Evolutionary conservation across 2,888 invertebrate genomes (phyloP), one percentile per base, ranked within the genome.

Genomic region (Spodoptera picta): DNA sequence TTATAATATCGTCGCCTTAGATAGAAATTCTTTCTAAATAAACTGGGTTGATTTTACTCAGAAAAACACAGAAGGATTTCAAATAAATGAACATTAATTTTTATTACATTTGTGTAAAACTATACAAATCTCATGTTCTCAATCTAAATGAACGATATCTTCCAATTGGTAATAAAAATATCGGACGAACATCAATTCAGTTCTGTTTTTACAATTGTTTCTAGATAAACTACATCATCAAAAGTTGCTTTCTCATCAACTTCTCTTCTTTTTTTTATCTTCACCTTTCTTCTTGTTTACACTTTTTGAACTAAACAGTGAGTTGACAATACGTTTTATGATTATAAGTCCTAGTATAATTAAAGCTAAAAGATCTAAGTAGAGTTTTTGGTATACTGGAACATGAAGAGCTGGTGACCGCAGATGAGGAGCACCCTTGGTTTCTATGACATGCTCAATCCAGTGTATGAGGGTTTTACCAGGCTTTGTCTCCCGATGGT

Each of bases 391-490:
- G 69, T 90, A 90, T 56, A 83, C 73, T 9, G 87, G 81, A 0
- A 87, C 55, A 49, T 74, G 49, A 2, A 87, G 69, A 0, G 87
- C 88, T 5, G 87, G 85, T 1, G 91, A 90, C 6, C 85, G 83
- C 4, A 95, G 82, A 81, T 96, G 91, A 10, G 91, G 92, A 0
- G 95, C 95, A 0, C 96, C 96, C 10, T 90, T 85, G 0, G 96
- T 95, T 65, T 92, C 86, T 0, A 95, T 95, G 4, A 96, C 96
- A 82, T 96, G 96, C 83, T 96, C 96, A 44, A 96, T 94, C 97
- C 96, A 97, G 89, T 96, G 96, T n/a, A 96, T 90, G 24, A 97
- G 94, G 11, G 95, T 95, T 19, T 95, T 95, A 56, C 96, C 87
- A 0, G 96, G 95, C 6, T 94, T 87, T 56, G 94, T 87, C 0